Evolutionary conservation across 2,113 vertebrate genomes (phyloP).

Genomic region (Hepsetus odoe): DNA sequence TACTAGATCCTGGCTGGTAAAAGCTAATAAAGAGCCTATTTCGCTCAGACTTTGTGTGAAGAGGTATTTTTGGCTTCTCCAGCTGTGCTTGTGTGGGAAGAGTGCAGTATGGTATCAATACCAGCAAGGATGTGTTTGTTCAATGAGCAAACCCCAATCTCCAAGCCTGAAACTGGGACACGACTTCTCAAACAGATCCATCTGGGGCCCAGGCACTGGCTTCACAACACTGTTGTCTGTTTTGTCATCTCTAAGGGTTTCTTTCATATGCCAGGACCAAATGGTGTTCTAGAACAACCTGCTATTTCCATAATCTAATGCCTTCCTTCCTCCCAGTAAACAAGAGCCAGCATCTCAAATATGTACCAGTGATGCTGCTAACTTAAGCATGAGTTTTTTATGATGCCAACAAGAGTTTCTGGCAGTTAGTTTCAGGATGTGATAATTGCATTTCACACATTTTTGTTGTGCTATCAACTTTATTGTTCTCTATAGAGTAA

Average conservation of each 20-base stretch:
- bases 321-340: background rate
- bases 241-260: conserved; percentile 31
- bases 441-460: conserved; percentile 38
- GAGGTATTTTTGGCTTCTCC: background rate
- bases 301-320: conserved; percentile 16
- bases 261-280: conserved; percentile 40
- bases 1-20: background rate
- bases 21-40: background rate
- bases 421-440: background rate
- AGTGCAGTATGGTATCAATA: conserved; percentile 37
- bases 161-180: background rate
- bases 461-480: background rate
- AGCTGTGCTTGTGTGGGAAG: conserved; percentile 15
- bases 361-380: background rate
- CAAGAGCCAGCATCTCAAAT: background rate
- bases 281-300: conserved; percentile 30
- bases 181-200: conserved; percentile 19
- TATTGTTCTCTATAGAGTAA: conserved; percentile 1
- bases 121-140: background rate
- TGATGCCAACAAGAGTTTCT: background rate
- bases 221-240: conserved; percentile 17
- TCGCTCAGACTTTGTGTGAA: background rate
- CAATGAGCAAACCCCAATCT: background rate
- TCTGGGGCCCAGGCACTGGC: conserved; percentile 23
- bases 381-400: background rate